Base-by-base conservation (phyloP, 1,140 invertebrate species). In the Leptopilina clavipes region DNA sequence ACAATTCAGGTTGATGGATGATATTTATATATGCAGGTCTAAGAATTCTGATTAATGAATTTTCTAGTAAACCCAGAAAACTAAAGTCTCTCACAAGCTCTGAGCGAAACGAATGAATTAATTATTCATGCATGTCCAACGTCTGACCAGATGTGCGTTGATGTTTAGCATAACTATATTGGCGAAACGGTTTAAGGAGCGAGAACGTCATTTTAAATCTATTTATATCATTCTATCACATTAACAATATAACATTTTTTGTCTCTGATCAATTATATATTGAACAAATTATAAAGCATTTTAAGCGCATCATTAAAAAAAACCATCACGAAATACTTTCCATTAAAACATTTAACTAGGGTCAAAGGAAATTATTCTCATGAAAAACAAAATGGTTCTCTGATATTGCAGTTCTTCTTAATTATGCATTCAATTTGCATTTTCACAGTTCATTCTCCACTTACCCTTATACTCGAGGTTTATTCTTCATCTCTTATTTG, bases 141-240 rank as follows among this genome's bases (percentile, higher is more conserved):
- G 78, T 79, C 82, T 82, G 82, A 82, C 80, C 77, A 81, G 81
- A 81, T 77, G 74, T 77, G 76, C 76, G 54, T 72, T 73, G 44
- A 74, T 80, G 82, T 81, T 83, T 83, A 83, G 78, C 82, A 83
- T 83, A 79, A 80, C 80, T 81, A 78, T 81, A 73, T 18, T n/a
- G 75, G 76, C 44, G 59, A 72, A 75, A 44, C 75, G 12, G 59
- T 70, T 43, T 78, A 79, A 83, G 81, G 59, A 83, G 76, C 25
- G 6, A 31, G 6, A 31, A 31, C n/a, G n/a, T n/a, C n/a, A n/a
- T n/a, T n/a, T n/a, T n/a, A n/a, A n/a, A n/a, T n/a, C n/a, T n/a
- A n/a, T n/a, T n/a, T n/a, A n/a, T n/a, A n/a, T n/a, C n/a, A n/a
- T n/a, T n/a, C n/a, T n/a, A n/a, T n/a, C n/a, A n/a, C n/a, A n/a